Conservation (phyloP, 2,113 vertebrate genomes). For the Dipodomys ordii region DNA sequence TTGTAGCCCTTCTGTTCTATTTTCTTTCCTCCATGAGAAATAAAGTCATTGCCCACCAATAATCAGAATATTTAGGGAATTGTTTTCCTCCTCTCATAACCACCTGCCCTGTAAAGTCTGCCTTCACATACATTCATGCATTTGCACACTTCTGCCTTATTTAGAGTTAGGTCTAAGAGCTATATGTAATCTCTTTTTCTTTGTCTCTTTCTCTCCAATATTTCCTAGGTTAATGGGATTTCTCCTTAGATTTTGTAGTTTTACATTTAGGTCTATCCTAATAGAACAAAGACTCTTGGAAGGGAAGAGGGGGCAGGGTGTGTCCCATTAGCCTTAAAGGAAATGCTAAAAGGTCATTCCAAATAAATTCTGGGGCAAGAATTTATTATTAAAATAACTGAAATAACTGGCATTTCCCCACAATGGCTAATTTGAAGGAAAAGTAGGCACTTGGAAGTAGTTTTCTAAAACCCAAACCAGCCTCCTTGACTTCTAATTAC, state of each 20-base stretch:
- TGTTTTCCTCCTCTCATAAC: not conserved
- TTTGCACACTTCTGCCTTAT: not conserved
- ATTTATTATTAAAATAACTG: not conserved
- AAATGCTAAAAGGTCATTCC: not conserved
- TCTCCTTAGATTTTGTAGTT: not conserved
- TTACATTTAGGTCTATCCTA: not conserved
- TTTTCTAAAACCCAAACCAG: slow-evolving; percentile 41
- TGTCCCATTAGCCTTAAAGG: not conserved
- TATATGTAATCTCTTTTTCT: not conserved
- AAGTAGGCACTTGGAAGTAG: not conserved
- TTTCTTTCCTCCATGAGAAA: slow-evolving; percentile 37
- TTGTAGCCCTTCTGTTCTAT: not conserved
- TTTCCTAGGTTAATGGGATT: slow-evolving; percentile 22
- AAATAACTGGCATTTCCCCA: not conserved
- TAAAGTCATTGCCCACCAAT: not conserved
- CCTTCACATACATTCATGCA: not conserved
- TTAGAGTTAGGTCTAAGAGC: not conserved
- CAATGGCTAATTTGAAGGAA: not conserved
- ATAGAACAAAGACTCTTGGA: not conserved
- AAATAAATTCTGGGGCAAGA: not conserved
- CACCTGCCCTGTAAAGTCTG: too few relatives aligned
- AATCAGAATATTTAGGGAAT: not conserved
- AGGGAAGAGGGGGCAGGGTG: too few relatives aligned
- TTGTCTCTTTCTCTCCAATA: not conserved
- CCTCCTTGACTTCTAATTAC: slow-evolving; percentile 27